Evolutionary conservation across 2,113 vertebrate species (phyloP).

Genomic region (Leptosomus discolor): DNA sequence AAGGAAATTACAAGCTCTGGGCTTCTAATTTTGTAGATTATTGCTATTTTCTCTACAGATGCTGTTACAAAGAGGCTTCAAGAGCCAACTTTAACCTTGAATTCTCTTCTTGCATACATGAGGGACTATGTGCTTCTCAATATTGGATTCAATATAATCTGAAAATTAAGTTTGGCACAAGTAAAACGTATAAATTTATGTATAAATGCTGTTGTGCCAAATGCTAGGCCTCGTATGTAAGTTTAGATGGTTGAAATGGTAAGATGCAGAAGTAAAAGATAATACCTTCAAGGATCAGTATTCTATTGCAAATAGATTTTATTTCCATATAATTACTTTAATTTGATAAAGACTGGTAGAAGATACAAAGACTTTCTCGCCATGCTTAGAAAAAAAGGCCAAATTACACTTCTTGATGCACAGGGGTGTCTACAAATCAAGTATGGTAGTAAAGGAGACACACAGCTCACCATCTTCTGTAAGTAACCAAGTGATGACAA

Average conservation of each 20-base stretch:
- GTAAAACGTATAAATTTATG: background rate
- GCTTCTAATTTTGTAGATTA: conserved; percentile 15
- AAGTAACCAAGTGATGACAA: background rate
- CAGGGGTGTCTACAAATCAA: background rate
- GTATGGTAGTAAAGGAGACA: fast-evolving
- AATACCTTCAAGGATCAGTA: background rate
- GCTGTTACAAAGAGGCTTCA: background rate
- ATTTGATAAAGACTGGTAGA: background rate
- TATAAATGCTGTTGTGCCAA: background rate
- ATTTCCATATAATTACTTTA: background rate
- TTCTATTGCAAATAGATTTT: background rate
- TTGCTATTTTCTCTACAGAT: background rate
- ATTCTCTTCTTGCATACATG: background rate
- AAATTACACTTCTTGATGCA: background rate
- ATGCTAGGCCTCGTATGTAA: background rate
- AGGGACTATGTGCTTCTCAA: background rate
- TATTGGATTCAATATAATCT: background rate
- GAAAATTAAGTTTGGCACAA: background rate
- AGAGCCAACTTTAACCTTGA: background rate
- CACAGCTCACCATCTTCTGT: background rate
- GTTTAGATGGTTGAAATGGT: background rate
- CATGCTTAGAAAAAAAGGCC: background rate
- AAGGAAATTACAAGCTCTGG: background rate
- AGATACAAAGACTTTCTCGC: background rate
- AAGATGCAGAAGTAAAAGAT: background rate